Base-by-base conservation (phyloP, 2,888 invertebrate species). In the Stenchaetothrips biformis region DNA sequence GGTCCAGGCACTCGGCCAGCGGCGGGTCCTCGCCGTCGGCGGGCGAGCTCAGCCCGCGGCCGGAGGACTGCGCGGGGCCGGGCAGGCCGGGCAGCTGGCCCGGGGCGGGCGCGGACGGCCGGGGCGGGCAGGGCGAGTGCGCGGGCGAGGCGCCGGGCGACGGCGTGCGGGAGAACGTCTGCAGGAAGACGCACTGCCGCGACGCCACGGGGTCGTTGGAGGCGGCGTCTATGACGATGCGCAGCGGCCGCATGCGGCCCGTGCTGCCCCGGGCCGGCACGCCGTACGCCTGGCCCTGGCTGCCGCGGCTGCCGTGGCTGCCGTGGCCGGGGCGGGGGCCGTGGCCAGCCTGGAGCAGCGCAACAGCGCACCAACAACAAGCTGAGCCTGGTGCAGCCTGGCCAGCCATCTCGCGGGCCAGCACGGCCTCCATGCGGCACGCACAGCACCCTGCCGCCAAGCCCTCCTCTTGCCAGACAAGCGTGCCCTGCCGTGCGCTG, bases 161-260 rank as follows among this genome's bases (percentile, higher is more conserved):
- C 21, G 67, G 67, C 25, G 67, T 74, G 67, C 67, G 67, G 25
- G 67, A 74, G 67, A 74, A 74, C 67, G 67, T 74, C 67, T 74
- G 67, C 67, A 74, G 67, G 67, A 74, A 74, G 67, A 74, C 67
- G 67, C 67, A 74, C 67, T 74, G 67, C 21, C 67, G 67, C 67
- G 67, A 74, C 21, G 67, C 67, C 21, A 74, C 67, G 25, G 67
- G 67, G 67, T 74, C 67, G 67, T 11, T 74, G 21, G 67, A 21
- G 67, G 25, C 67, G 21, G 67, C 67, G 67, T 74, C 67, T 25
- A 74, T 74, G 9, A 74, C 67, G 67, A 74, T 74, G 21, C 67
- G n/a, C 25, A 74, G 67, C 67, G 67, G 67, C 25, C 25, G 21
- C 67, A 74, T 74, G 67, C 67, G 67, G 21, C 67, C 67, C 21